Base-by-base conservation (phyloP, 2,797 vertebrate species). In the Tinamus major region DNA sequence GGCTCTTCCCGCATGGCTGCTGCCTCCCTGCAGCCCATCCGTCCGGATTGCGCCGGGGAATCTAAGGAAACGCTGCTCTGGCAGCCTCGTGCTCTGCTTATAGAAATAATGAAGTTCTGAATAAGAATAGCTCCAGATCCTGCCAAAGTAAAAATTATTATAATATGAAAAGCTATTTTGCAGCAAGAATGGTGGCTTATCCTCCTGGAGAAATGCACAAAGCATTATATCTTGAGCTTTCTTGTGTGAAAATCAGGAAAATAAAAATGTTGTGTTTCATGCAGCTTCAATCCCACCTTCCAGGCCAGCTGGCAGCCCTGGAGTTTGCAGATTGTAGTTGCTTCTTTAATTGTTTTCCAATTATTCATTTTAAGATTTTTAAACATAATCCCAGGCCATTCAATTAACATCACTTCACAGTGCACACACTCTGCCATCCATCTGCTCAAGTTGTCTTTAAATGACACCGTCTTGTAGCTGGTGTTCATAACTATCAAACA, bases 401-500 rank as follows among this genome's bases (percentile, higher is more conserved):
- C 79, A 97, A 94, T 96, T 97, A 97, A 94, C 95, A 96, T 85
- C 79, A 71, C 59, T 95, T 74, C 95, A 85, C 83, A 85, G 89
- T 89, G 87, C 87, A 77, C 64, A 74, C 77, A 27, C 86, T 84
- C 86, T 90, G 67, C 71, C 75, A 93, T 94, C 96, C 94, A 97
- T 97, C 96, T 97, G 96, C 90, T 97, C 72, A 83, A 95, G 85
- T 85, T 96, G 92, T 95, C 95, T 95, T 94, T 88, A 95, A 95
- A 88, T 92, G 92, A 95, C 93, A 96, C 87, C 8, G 19, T 88
- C 95, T 95, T 96, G 64, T 94, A 89, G 88, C 76, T 94, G 80
- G 56, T 94, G 95, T 96, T 96, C 75, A 18, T 85, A 95, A 92
- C 96, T 92, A 94, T 93, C 95, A 95, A 90, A 68, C 94, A 86